phyloP scores from a whole-genome alignment of 2,888 invertebrate species.

The Sphaerophoria taeniata region DNA sequence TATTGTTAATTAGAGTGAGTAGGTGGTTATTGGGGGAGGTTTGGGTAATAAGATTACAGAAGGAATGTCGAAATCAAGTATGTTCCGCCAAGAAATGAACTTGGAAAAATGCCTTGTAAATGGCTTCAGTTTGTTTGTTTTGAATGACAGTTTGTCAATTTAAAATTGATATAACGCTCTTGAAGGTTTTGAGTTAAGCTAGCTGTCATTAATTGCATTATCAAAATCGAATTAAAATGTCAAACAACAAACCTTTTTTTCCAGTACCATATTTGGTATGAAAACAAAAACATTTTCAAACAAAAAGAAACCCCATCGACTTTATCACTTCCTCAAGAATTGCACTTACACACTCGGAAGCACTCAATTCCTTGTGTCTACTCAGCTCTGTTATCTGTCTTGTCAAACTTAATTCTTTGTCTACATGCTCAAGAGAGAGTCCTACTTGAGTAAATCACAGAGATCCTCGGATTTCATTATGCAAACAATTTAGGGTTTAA shows the following conservation, averaged over 20 bases:
- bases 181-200: too few species aligned
- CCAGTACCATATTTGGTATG: neutral
- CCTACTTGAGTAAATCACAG: conserved; percentile 41
- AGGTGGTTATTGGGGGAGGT: neutral
- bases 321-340: conserved; percentile 32
- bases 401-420: conserved; percentile 35
- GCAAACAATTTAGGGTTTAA: conserved; percentile 34
- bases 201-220: too few species aligned
- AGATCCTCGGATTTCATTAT: conserved; percentile 34
- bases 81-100: too few species aligned
- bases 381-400: neutral
- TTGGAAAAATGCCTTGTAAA: too few species aligned
- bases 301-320: conserved; percentile 1
- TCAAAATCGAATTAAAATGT: too few species aligned
- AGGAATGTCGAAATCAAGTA: too few species aligned
- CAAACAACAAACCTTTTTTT: neutral
- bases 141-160: too few species aligned
- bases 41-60: neutral
- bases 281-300: neutral
- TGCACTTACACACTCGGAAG: conserved; percentile 25
- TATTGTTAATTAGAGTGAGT: conserved; percentile 7
- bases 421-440: conserved; percentile 15
- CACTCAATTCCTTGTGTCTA: conserved; percentile 29
- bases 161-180: too few species aligned
- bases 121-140: too few species aligned